Evolutionary conservation across 2,888 invertebrate species (phyloP).

Genomic region (Spisula solida): DNA sequence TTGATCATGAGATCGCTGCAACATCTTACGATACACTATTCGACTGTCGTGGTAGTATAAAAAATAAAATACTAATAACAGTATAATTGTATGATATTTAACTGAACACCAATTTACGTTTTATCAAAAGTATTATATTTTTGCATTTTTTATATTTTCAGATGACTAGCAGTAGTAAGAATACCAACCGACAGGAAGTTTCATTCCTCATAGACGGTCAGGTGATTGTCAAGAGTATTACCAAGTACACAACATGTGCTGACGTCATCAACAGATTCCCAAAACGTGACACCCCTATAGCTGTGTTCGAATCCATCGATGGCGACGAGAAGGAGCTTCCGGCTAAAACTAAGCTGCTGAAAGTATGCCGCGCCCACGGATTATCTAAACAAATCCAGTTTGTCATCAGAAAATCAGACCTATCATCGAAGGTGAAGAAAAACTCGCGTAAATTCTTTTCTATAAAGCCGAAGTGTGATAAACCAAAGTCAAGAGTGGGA

Average conservation of each 20-base stretch:
- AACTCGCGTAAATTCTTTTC: slow-evolving; percentile 40
- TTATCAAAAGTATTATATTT: not conserved
- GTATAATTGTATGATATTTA: too few species aligned
- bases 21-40: too few species aligned
- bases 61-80: too few species aligned
- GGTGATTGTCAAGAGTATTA: slow-evolving; percentile 57
- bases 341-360: slow-evolving; percentile 57
- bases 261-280: slow-evolving; percentile 68
- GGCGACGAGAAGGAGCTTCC: slow-evolving; percentile 59
- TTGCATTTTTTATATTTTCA: slow-evolving; percentile 35
- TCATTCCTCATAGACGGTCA: slow-evolving; percentile 60
- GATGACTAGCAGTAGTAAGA: slow-evolving; percentile 55
- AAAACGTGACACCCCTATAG: slow-evolving; percentile 45
- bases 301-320: slow-evolving; percentile 55
- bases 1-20: too few species aligned
- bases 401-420: slow-evolving; percentile 53
- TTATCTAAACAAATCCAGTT: slow-evolving; percentile 58
- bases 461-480: slow-evolving; percentile 43
- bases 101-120: not conserved
- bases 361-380: slow-evolving; percentile 59
- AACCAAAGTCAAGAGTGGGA: slow-evolving; percentile 21
- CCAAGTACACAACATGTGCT: slow-evolving; percentile 65
- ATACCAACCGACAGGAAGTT: slow-evolving; percentile 55
- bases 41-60: too few species aligned
- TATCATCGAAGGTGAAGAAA: slow-evolving; percentile 36